Conservation (phyloP, 1,140 invertebrate species). For the Meloidogyne chitwoodi region DNA sequence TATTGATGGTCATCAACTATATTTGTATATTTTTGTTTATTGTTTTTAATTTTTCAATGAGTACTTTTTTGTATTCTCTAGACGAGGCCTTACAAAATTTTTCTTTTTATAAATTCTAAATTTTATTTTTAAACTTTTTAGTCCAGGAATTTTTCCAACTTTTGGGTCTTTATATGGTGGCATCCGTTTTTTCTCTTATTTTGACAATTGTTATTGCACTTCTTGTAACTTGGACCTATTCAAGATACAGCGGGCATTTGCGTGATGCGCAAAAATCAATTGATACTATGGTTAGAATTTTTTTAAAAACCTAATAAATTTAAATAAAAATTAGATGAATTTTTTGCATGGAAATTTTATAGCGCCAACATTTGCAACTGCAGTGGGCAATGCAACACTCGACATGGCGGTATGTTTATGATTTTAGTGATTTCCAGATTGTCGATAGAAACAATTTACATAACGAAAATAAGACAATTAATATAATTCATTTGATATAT, state of each 20-base stretch:
- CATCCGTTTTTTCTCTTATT: conserved; percentile 52
- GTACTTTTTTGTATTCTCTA: no score
- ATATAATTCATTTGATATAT: no score
- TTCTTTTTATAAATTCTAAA: not conserved
- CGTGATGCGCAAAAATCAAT: conserved; percentile 42
- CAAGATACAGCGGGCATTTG: conserved; percentile 55
- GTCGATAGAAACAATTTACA: no score
- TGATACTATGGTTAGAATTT: not conserved
- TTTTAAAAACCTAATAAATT: not conserved
- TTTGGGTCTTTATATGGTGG: conserved; percentile 47
- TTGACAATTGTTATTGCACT: conserved; percentile 43
- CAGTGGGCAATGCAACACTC: conserved; percentile 4
- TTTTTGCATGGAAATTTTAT: conserved; percentile 73
- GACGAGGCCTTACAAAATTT: no score
- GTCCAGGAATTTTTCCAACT: conserved; percentile 58
- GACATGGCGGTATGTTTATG: conserved; percentile 16
- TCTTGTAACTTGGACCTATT: conserved; percentile 50
- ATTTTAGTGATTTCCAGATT: no score
- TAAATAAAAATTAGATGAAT: conserved; percentile 72
- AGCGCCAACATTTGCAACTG: conserved; percentile 4
- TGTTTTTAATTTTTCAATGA: not conserved
- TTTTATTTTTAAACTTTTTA: conserved; percentile 12
- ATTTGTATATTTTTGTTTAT: conserved; percentile 28
- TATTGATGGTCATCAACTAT: conserved; percentile 51
- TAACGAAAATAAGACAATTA: no score